Conservation (phyloP, 2,888 invertebrate genomes). For the Ypsolopha scabrella region DNA sequence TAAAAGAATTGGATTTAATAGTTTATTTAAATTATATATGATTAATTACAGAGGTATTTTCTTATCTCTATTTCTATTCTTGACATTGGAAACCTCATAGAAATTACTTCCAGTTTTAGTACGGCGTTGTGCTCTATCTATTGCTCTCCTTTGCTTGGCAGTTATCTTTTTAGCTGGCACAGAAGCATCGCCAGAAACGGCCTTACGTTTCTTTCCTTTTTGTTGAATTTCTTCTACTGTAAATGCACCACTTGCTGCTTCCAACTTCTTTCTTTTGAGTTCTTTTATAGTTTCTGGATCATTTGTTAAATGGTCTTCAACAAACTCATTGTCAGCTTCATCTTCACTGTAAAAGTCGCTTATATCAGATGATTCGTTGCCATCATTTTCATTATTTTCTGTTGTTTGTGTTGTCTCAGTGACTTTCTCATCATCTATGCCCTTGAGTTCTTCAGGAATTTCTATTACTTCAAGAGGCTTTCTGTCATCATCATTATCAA, state of each 20-base stretch:
- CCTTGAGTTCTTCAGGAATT: conserved; percentile 47
- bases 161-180: conserved; percentile 69
- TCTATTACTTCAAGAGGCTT: conserved; percentile 68
- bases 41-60: conserved; percentile 43
- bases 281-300: conserved; percentile 56
- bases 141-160: conserved; percentile 81
- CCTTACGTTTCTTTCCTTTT: conserved; percentile 41
- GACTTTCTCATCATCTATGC: conserved; percentile 49
- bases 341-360: conserved; percentile 78
- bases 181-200: conserved; percentile 14
- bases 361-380: conserved; percentile 72
- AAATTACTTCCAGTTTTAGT: conserved; percentile 91
- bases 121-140: conserved; percentile 79
- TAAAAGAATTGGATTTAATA: conserved; percentile 12
- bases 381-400: conserved; percentile 38
- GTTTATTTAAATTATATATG: conserved; percentile 6
- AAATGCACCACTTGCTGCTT: conserved; percentile 67
- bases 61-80: conserved; percentile 84
- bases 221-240: conserved; percentile 63
- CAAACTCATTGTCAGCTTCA: conserved; percentile 48
- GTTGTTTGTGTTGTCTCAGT: conserved; percentile 31
- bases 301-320: conserved; percentile 61
- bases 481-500: conserved; percentile 73
- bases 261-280: conserved; percentile 52
- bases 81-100: conserved; percentile 90